Evolutionary conservation across 2,888 invertebrate species (phyloP).

Genomic region (Ommatoiulus sabulosus): DNA sequence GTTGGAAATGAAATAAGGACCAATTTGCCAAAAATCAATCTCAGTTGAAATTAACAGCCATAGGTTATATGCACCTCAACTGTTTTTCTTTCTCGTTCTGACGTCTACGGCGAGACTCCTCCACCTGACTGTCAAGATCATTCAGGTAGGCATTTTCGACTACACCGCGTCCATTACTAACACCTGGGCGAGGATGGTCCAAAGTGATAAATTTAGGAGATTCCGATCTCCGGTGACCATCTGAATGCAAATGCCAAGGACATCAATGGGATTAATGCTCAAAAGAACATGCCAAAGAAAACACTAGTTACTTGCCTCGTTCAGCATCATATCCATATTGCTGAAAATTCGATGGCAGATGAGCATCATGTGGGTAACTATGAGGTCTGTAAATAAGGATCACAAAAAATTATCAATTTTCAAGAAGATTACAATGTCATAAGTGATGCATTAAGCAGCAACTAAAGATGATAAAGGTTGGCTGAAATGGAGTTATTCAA

Average conservation of each 20-base stretch:
- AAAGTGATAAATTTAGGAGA: constrained; percentile 30
- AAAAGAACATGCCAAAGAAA: neutral
- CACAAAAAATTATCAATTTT: too few relatives aligned
- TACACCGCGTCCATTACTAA: neutral
- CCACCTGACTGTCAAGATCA: constrained; percentile 54
- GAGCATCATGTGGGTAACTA: constrained; percentile 51
- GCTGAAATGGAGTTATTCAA: too few relatives aligned
- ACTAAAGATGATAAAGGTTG: too few relatives aligned
- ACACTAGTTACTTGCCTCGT: neutral
- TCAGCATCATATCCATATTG: neutral
- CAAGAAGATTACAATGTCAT: too few relatives aligned
- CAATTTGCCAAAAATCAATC: too few relatives aligned
- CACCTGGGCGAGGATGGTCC: neutral
- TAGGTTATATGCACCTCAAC: neutral
- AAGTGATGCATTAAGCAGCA: too few relatives aligned
- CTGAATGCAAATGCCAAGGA: neutral
- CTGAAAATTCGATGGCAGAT: constrained; percentile 4
- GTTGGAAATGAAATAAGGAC: too few relatives aligned
- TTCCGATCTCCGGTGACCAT: neutral
- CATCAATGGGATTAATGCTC: neutral
- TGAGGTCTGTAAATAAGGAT: constrained; percentile 49
- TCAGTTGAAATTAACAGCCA: neutral
- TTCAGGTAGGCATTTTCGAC: constrained; percentile 49
- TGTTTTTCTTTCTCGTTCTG: constrained; percentile 55
- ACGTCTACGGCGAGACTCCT: constrained; percentile 9